These are phyloP conservation scores for Aselliscus stoliczkanus DNA, from an alignment of 2,797 vertebrate genomes.

Conservation along the genomic window DNA sequence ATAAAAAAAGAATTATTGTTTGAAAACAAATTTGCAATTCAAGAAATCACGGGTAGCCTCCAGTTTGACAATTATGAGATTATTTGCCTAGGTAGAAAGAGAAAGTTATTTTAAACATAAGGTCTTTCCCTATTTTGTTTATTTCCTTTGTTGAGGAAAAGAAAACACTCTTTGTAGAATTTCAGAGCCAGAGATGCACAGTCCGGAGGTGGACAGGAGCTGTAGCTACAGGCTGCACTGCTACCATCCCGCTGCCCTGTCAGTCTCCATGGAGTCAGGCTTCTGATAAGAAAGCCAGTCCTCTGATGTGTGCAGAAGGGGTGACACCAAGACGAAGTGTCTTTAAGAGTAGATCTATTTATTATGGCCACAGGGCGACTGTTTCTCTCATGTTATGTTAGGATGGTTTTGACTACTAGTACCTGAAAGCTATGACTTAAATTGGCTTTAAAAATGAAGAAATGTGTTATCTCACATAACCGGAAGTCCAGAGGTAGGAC, in stretches of 20 bases:
- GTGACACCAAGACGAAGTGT: background rate
- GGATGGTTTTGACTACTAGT: background rate
- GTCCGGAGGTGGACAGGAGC: background rate
- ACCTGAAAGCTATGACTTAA: background rate
- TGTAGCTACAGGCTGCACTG: too few species aligned
- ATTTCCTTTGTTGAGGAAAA: background rate
- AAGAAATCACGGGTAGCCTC: background rate
- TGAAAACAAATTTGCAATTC: background rate
- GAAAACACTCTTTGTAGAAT: background rate
- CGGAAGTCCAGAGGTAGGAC: constrained; percentile 27
- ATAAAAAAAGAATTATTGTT: background rate
- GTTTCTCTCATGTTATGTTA: background rate
- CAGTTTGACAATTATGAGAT: background rate
- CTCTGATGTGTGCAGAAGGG: background rate
- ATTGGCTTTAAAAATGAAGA: constrained; percentile 24
- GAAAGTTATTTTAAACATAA: constrained; percentile 6
- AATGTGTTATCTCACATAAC: constrained; percentile 30
- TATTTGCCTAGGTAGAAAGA: background rate
- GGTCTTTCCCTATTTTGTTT: background rate
- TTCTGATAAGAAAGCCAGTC: background rate
- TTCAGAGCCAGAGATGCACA: background rate
- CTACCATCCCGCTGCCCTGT: background rate
- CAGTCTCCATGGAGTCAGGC: background rate
- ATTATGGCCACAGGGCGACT: background rate
- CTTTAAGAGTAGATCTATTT: background rate